phyloP scores from a whole-genome alignment of 1,140 invertebrate genomes.

The Drosophila pectinifera region DNA sequence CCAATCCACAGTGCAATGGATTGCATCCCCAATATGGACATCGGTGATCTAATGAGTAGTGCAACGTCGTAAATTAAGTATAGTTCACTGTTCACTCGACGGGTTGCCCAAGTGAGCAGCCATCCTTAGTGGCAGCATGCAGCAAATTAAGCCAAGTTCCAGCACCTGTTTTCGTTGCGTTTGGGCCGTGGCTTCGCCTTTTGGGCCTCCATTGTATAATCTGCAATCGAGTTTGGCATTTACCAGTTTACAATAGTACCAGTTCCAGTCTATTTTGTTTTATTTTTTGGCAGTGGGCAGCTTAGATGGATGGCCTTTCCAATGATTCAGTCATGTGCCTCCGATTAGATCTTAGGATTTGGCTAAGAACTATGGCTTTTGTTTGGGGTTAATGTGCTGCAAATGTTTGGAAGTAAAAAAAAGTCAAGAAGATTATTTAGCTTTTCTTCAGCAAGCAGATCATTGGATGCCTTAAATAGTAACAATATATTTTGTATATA shows the following conservation, averaged over 20 bases:
- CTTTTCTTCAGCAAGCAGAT: neutral
- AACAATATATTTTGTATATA: neutral
- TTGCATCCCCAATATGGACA: constrained; percentile 41
- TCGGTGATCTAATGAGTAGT: constrained; percentile 67
- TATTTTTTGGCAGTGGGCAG: constrained; percentile 24
- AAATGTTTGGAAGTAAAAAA: neutral
- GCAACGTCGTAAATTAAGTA: constrained; percentile 24
- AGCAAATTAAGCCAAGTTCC: constrained; percentile 29
- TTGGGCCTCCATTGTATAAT: constrained; percentile 58
- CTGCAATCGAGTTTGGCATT: constrained; percentile 53
- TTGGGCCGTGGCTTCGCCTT: constrained; percentile 34
- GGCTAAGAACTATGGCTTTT: constrained; percentile 13
- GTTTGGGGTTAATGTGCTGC: constrained; percentile 31
- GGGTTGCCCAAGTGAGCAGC: constrained; percentile 36
- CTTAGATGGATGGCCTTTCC: constrained; percentile 41
- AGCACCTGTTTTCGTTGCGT: constrained; percentile 50
- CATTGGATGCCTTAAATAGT: neutral
- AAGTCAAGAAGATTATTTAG: neutral
- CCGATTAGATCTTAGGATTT: constrained; percentile 7
- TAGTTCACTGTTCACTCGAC: constrained; percentile 6
- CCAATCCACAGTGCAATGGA: constrained; percentile 15
- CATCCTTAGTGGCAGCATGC: constrained; percentile 20
- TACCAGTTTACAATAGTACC: constrained; percentile 43
- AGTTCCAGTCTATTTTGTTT: constrained; percentile 21
- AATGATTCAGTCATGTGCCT: constrained; percentile 19